Percentiles rank a stretch among this genome's conserved stretches.
Conservation (phyloP, 2,113 vertebrate genomes). For the Morone chrysops region DNA sequence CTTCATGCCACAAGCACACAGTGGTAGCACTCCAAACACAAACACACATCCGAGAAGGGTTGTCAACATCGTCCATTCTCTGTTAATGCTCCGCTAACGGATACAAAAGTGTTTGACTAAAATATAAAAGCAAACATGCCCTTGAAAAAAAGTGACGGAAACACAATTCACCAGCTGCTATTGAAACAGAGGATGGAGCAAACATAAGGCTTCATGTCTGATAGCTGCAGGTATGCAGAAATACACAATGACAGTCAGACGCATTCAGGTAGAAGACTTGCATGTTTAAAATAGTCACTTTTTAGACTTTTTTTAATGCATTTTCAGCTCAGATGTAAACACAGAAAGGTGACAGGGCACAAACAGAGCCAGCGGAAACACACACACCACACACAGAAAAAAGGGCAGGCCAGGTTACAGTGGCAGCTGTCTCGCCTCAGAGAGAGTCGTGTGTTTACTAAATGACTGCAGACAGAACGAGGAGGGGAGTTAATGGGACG, state of each 20-base stretch:
- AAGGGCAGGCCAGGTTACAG: conserved; percentile 26
- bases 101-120: conserved; percentile 39
- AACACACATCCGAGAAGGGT: conserved; percentile 1
- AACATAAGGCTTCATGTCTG: conserved; percentile 28
- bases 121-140: conserved; percentile 55
- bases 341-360: conserved; percentile 30
- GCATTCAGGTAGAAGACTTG: background rate
- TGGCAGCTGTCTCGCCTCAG: conserved; percentile 46
- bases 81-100: conserved; percentile 7
- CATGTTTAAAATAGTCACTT: background rate
- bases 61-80: conserved; percentile 39
- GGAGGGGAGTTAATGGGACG: background rate
- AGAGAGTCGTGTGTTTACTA: conserved; percentile 27
- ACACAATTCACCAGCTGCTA: conserved; percentile 44
- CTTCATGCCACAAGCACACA: conserved; percentile 46
- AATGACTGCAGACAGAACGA: conserved; percentile 12
- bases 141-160: conserved; percentile 7
- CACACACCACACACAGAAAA: conserved; percentile 8
- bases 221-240: conserved; percentile 42
- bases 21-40: conserved; percentile 30
- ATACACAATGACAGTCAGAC: background rate
- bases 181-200: conserved; percentile 35
- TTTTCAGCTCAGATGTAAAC: conserved; percentile 22
- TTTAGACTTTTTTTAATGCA: too few species aligned
- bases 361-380: conserved; percentile 1